Percentiles rank a stretch among this genome's conserved stretches.
phyloP scores from a whole-genome alignment of 64 coral and sea anemone genomes.

The Orbicella faveolata region DNA sequence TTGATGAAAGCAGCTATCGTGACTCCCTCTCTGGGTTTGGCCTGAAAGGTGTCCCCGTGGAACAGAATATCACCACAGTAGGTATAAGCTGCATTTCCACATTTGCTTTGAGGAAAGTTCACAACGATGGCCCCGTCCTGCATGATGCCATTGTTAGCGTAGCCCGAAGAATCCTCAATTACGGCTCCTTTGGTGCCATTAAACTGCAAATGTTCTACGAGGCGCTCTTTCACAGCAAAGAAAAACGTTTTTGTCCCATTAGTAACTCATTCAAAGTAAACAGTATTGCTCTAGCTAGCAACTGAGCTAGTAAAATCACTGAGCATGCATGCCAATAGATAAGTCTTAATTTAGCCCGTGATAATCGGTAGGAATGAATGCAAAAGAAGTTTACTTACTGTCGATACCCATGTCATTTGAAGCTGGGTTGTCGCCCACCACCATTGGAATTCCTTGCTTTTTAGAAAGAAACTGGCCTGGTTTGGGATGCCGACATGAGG shows the following conservation, averaged over 20 bases:
- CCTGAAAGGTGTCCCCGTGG: conserved; percentile 98
- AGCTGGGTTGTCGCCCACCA: not conserved
- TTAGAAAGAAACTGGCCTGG: conserved; percentile 29
- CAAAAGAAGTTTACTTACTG: not conserved
- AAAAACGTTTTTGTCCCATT: not conserved
- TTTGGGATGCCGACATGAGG: conserved; percentile 28
- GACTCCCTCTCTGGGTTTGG: conserved; percentile 66
- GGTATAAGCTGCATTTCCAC: conserved; percentile 90
- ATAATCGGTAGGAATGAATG: too few species aligned
- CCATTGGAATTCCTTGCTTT: conserved; percentile 10
- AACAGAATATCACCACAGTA: conserved; percentile 99
- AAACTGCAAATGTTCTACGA: conserved; percentile 84
- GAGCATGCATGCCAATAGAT: too few species aligned
- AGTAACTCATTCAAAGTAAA: too few species aligned
- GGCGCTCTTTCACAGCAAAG: conserved; percentile 60
- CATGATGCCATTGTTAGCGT: conserved; percentile 83
- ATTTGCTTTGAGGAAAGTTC: conserved; percentile 79
- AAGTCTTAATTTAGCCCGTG: too few species aligned
- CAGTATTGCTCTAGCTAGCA: too few species aligned
- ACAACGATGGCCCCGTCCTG: conserved; percentile 83
- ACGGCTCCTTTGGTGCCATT: conserved; percentile 56
- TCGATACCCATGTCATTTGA: not conserved
- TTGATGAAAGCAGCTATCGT: conserved; percentile 89
- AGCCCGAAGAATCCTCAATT: conserved; percentile 70
- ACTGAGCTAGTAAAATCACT: too few species aligned